A percentile compares a stretch with the other conserved stretches of the same genome.
Evolutionary conservation across 2,888 invertebrate genomes (phyloP).

Genomic region (Halocaridina rubra): DNA sequence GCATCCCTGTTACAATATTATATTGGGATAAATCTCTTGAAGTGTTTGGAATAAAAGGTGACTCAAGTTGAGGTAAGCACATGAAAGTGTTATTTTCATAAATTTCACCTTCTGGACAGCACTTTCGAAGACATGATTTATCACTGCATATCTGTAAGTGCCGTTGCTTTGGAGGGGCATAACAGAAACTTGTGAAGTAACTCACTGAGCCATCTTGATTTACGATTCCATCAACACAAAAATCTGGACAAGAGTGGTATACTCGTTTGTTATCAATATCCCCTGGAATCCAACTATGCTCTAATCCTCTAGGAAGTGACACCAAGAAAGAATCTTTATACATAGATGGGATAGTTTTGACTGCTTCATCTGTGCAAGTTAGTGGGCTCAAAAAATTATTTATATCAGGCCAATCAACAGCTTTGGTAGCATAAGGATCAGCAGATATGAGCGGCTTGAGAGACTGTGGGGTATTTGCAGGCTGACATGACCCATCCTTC

Average conservation of each 20-base stretch:
- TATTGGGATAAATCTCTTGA: neutral
- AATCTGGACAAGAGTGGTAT: neutral
- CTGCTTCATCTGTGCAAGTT: neutral
- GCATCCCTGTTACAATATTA: neutral
- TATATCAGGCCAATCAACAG: neutral
- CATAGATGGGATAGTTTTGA: neutral
- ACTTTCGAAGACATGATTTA: neutral
- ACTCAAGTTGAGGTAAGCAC: neutral
- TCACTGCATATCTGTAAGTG: neutral
- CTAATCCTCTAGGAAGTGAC: neutral
- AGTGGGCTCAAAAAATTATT: neutral
- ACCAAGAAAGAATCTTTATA: neutral
- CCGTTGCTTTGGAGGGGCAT: neutral
- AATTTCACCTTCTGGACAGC: neutral
- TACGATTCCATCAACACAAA: neutral
- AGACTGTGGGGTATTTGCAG: neutral
- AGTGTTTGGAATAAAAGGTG: neutral
- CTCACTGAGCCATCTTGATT: neutral
- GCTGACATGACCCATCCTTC: neutral
- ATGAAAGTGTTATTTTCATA: neutral
- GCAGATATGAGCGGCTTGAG: neutral
- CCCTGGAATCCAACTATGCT: neutral
- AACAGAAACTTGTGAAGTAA: neutral
- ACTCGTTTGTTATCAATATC: neutral
- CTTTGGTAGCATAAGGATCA: neutral